Conservation (phyloP, 2,113 vertebrate species). For the Corvus moneduloides region DNA sequence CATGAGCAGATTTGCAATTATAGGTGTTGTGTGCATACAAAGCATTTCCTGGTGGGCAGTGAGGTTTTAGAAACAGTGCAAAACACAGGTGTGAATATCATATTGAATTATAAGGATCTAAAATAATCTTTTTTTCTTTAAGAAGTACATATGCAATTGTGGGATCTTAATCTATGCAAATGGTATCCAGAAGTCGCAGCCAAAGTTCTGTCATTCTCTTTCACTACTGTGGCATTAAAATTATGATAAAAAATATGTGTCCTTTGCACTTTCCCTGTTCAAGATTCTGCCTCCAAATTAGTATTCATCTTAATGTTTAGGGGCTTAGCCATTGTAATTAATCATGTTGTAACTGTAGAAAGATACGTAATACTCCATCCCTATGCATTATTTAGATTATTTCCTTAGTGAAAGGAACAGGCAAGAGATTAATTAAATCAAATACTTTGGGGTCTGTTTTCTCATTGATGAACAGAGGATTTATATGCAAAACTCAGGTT, state of each 20-base stretch:
- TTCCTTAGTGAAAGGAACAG: conserved; percentile 29
- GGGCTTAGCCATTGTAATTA: conserved; percentile 63
- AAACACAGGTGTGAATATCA: not conserved
- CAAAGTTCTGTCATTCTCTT: not conserved
- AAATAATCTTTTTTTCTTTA: not conserved
- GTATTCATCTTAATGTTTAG: conserved; percentile 58
- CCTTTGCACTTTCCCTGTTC: conserved; percentile 24
- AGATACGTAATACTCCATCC: conserved; percentile 52
- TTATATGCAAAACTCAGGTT: conserved; percentile 28
- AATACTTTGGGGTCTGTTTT: conserved; percentile 42
- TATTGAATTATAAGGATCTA: not conserved
- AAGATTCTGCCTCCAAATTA: conserved; percentile 59
- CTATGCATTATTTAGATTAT: conserved; percentile 68
- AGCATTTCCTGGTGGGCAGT: not conserved
- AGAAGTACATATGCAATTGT: not conserved
- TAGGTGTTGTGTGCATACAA: not conserved
- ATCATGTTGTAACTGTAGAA: conserved; percentile 60
- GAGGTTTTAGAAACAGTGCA: not conserved
- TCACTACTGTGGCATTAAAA: conserved; percentile 21
- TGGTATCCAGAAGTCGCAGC: not conserved
- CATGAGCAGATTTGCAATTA: not conserved
- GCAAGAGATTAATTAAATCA: conserved; percentile 68
- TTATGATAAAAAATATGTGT: not conserved
- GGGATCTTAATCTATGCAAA: not conserved
- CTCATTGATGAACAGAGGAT: conserved; percentile 18